Evolutionary conservation across 2,113 vertebrate genomes (phyloP).

Genomic region (Anser brachyrhynchus): DNA sequence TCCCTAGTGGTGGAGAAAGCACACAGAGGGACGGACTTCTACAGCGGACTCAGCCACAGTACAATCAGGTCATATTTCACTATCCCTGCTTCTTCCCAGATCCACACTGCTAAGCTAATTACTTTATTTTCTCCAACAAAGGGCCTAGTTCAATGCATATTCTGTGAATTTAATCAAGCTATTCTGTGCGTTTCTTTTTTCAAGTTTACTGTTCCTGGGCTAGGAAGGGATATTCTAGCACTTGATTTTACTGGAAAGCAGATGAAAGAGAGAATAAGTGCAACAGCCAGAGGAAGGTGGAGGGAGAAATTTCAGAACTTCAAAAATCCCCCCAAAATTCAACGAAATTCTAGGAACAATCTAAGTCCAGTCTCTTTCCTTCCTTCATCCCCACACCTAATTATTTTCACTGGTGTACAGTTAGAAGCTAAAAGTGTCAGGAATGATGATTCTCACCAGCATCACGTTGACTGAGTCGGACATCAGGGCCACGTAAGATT

Average conservation of each 20-base stretch:
- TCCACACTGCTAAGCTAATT: background rate
- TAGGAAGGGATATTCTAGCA: background rate
- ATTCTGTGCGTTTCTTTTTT: background rate
- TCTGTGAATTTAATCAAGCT: background rate
- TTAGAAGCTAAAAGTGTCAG: background rate
- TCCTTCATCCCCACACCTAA: background rate
- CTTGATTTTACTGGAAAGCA: background rate
- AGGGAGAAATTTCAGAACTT: background rate
- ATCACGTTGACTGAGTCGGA: slow-evolving; percentile 79
- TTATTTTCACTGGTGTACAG: background rate
- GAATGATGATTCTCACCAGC: slow-evolving; percentile 78
- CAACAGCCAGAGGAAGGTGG: background rate
- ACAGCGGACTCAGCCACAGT: background rate
- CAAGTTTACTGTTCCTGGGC: background rate
- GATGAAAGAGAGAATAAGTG: background rate
- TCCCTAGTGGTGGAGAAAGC: slow-evolving; percentile 70
- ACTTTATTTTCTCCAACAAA: background rate
- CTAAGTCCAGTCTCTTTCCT: background rate
- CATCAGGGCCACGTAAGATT: slow-evolving; percentile 81
- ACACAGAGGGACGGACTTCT: background rate
- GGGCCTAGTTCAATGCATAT: background rate
- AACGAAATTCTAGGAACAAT: background rate
- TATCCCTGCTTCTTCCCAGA: background rate
- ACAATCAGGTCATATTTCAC: background rate
- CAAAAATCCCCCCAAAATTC: background rate